Conservation (phyloP, 2,888 invertebrate species). For the Polylopha cassiicola region DNA sequence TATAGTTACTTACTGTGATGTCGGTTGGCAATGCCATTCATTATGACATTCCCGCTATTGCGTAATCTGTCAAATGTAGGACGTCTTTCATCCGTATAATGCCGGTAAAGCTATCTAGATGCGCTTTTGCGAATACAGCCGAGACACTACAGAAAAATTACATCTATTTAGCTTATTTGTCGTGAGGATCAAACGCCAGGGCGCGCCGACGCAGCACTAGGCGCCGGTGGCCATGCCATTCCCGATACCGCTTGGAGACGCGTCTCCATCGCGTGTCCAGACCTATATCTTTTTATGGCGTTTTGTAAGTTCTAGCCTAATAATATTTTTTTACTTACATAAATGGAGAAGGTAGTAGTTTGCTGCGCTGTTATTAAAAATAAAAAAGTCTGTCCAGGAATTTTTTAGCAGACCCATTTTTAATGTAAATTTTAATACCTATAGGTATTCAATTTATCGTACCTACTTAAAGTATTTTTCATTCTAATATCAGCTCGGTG, state of each 20-base stretch:
- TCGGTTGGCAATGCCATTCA: too few relatives aligned
- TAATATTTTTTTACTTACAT: not conserved
- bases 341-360: not conserved
- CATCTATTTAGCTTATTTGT: constrained; percentile 49
- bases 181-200: constrained; percentile 56
- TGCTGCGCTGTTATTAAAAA: too few relatives aligned
- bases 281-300: constrained; percentile 53
- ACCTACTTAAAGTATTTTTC: too few relatives aligned
- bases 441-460: too few relatives aligned
- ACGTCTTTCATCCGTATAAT: not conserved
- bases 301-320: constrained; percentile 46
- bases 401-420: too few relatives aligned
- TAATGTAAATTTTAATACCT: too few relatives aligned
- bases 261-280: constrained; percentile 51
- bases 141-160: not conserved
- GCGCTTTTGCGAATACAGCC: not conserved
- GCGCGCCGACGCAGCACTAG: constrained; percentile 37
- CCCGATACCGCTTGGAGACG: constrained; percentile 61
- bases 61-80: not conserved
- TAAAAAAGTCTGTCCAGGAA: too few relatives aligned
- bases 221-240: constrained; percentile 46
- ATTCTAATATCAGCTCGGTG: too few relatives aligned
- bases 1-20: too few relatives aligned
- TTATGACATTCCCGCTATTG: not conserved
- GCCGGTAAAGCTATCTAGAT: not conserved